A percentile compares a stretch with the other conserved stretches of the same genome.
These are phyloP conservation scores for Perdita meconis DNA, from an alignment of 2,888 invertebrate species.

Conservation along the genomic window DNA sequence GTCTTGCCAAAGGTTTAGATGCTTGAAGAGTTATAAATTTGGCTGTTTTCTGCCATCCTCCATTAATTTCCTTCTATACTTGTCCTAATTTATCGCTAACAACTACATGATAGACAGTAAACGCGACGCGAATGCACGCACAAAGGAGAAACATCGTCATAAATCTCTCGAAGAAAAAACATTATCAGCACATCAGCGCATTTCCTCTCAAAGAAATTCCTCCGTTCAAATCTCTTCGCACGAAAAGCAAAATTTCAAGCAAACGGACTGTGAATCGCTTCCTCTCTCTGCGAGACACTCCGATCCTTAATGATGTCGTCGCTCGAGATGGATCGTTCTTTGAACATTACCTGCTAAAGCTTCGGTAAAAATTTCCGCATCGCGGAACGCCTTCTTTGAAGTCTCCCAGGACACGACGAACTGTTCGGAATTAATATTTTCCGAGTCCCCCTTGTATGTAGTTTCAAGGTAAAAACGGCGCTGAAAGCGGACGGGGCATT, in stretches of 20 bases:
- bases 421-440: conserved; percentile 57
- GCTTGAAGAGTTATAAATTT: too few relatives aligned
- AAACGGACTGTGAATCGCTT: neutral
- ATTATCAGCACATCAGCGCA: neutral
- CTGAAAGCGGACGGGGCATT: conserved; percentile 42
- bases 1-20: too few relatives aligned
- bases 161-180: neutral
- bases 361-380: neutral
- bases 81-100: too few relatives aligned
- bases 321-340: neutral
- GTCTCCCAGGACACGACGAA: conserved; percentile 12
- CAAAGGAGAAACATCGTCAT: too few relatives aligned
- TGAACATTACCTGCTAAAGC: neutral
- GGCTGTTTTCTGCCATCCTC: too few relatives aligned
- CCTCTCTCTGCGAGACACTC: neutral
- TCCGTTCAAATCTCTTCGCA: neutral
- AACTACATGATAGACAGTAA: too few relatives aligned
- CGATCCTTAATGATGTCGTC: neutral
- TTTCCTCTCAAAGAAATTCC: neutral
- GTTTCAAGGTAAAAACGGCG: conserved; percentile 24
- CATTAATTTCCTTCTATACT: too few relatives aligned
- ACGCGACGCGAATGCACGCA: too few relatives aligned
- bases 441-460: conserved; percentile 16
- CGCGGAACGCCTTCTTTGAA: conserved; percentile 8
- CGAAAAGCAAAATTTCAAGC: neutral